Percentiles rank a stretch among this genome's conserved stretches.
phyloP scores from a whole-genome alignment of 2,888 invertebrate genomes.

The Dascillus cervinus region DNA sequence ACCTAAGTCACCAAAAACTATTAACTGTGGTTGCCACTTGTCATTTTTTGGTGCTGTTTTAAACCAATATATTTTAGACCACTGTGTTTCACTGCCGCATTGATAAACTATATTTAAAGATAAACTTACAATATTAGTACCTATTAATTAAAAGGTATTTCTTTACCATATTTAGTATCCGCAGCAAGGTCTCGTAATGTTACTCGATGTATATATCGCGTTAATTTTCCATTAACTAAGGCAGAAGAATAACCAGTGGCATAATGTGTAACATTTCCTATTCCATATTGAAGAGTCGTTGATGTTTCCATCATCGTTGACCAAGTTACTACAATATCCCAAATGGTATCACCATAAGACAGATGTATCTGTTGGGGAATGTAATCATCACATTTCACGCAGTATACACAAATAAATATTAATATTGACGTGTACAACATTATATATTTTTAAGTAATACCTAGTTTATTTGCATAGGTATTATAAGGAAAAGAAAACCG shows the following conservation, averaged over 20 bases:
- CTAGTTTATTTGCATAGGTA: no score
- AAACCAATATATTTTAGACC: constrained; percentile 77
- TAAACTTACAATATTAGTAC: no score
- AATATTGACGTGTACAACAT: no score
- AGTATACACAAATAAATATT: no score
- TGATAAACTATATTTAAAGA: constrained; percentile 73
- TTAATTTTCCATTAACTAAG: constrained; percentile 66
- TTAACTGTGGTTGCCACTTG: constrained; percentile 73
- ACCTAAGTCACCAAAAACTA: constrained; percentile 92
- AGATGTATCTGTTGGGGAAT: constrained; percentile 65
- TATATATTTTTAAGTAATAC: no score
- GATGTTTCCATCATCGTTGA: constrained; percentile 63
- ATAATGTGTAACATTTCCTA: constrained; percentile 48
- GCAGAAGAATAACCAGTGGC: constrained; percentile 50
- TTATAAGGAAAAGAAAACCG: no score
- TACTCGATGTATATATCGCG: constrained; percentile 75
- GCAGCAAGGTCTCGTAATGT: constrained; percentile 52
- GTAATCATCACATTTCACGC: no score
- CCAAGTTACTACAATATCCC: constrained; percentile 76
- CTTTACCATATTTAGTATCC: constrained; percentile 55
- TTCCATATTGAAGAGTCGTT: constrained; percentile 65
- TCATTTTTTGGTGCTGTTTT: constrained; percentile 58
- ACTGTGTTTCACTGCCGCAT: constrained; percentile 70
- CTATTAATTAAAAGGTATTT: no score
- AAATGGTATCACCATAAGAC: constrained; percentile 55